Percentiles rank a stretch among this genome's conserved stretches.
Evolutionary conservation across 2,113 vertebrate species (phyloP).

Genomic region (Regulus satrapa): DNA sequence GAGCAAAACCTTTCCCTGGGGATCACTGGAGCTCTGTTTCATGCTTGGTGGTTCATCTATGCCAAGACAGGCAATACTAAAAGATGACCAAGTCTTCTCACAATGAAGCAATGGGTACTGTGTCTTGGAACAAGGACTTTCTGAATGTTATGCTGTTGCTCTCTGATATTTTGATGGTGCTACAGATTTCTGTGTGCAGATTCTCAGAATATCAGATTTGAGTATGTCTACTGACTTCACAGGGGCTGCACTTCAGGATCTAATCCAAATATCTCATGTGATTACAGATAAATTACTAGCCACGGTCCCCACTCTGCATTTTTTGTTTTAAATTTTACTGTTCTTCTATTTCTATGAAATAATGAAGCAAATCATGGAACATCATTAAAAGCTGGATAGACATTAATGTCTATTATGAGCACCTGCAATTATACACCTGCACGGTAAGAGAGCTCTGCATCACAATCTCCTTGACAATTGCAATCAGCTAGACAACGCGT

Average conservation of each 20-base stretch:
- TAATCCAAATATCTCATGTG: not conserved
- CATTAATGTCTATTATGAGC: conserved; percentile 9
- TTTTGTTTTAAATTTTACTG: not conserved
- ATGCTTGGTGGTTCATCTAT: not conserved
- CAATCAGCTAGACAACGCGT: not conserved
- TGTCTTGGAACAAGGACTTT: not conserved
- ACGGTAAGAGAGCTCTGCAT: not conserved
- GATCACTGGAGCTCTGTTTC: not conserved
- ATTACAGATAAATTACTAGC: not conserved
- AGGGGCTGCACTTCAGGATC: not conserved
- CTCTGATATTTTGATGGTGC: not conserved
- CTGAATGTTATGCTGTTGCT: not conserved
- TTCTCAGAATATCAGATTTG: not conserved
- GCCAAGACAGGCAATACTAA: not conserved
- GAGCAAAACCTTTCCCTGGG: not conserved
- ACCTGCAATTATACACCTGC: conserved; percentile 2
- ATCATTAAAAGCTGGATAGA: not conserved
- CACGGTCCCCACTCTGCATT: not conserved
- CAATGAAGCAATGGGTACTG: not conserved
- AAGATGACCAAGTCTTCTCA: too few relatives aligned
- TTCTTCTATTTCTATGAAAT: not conserved
- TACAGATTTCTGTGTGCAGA: not conserved
- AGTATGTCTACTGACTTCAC: not conserved
- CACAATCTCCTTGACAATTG: conserved; percentile 11
- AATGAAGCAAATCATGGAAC: not conserved